Base-by-base conservation (phyloP, 2,797 vertebrate genomes). In the Salarias fasciatus region DNA sequence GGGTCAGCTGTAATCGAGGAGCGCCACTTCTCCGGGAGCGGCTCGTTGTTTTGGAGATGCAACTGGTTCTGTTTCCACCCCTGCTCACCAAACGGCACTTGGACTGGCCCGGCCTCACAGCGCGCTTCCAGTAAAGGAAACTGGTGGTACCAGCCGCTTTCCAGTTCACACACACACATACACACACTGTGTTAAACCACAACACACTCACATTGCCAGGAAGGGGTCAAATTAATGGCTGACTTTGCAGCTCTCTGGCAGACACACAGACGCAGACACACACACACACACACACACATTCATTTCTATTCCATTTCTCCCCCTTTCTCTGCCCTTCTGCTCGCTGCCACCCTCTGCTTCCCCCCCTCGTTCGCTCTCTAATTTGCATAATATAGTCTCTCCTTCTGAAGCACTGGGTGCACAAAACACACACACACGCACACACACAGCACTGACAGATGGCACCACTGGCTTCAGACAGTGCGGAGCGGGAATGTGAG, bases 161-260 rank as follows among this genome's bases (percentile, higher is more conserved):
- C 78, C 80, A 86, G 80, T 83, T 82, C 59, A 73, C 69, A 71
- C 77, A 78, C 55, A 67, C 64, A 71, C 69, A 63, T 56, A 63
- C 53, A 44, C 58, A 50, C 66, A 69, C 43, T 48, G 78, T 77
- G 79, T 84, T 72, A 86, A 87, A 91, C 89, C 88, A 77, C 86
- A 89, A 86, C 83, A 86, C 83, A 76, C 78, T 74, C 77, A 28
- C 3, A 9, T 68, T 87, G 88, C 89, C 90, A 89, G 85, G 86
- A 90, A 91, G 79, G 64, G 86, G 86, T 90, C 90, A 89, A 85
- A 88, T 85, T 85, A 86, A 89, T 84, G 85, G 85, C 88, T 89
- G 88, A 90, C 84, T 88, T 77, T 85, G 84, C 84, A 86, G 85
- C 85, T 82, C 71, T 77, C 9, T 53, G 75, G 79, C 86, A 86